phyloP scores from a whole-genome alignment of 2,888 invertebrate species.

The Gymnosoma rotundatum region DNA sequence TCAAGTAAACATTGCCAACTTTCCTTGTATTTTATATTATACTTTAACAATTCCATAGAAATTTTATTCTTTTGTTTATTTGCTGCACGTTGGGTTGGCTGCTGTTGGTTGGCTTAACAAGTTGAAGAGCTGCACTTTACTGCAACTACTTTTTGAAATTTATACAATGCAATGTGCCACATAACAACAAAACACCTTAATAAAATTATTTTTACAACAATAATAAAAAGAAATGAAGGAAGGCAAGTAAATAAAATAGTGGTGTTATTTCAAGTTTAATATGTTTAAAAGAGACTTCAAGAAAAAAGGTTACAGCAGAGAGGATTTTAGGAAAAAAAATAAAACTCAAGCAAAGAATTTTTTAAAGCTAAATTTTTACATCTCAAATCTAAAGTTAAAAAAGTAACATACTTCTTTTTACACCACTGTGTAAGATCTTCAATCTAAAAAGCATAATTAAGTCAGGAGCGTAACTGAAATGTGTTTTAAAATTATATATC shows the following conservation, averaged over 20 bases:
- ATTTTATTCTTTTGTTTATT: conserved; percentile 49
- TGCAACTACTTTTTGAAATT: not conserved
- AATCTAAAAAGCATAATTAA: too few relatives aligned
- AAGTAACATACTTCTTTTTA: too few relatives aligned
- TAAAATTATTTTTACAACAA: not conserved
- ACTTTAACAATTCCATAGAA: conserved; percentile 5
- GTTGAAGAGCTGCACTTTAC: not conserved
- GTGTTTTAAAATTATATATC: not conserved
- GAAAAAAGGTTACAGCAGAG: not conserved
- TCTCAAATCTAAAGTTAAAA: too few relatives aligned
- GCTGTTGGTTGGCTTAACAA: conserved; percentile 7
- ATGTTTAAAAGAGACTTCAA: too few relatives aligned
- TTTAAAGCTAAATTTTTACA: too few relatives aligned
- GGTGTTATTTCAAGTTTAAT: too few relatives aligned
- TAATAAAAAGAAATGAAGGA: not conserved
- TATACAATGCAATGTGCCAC: conserved; percentile 24
- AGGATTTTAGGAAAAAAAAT: too few relatives aligned
- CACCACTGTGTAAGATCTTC: too few relatives aligned
- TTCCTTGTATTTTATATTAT: conserved; percentile 1
- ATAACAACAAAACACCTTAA: conserved; percentile 17
- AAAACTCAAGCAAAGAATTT: too few relatives aligned
- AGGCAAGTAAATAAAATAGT: not conserved
- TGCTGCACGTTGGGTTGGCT: conserved; percentile 18
- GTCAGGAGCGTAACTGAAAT: not conserved
- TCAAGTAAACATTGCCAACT: conserved; percentile 36